These are phyloP conservation scores for Nymphalis urticae DNA, from an alignment of 2,888 invertebrate species.

Conservation along the genomic window DNA sequence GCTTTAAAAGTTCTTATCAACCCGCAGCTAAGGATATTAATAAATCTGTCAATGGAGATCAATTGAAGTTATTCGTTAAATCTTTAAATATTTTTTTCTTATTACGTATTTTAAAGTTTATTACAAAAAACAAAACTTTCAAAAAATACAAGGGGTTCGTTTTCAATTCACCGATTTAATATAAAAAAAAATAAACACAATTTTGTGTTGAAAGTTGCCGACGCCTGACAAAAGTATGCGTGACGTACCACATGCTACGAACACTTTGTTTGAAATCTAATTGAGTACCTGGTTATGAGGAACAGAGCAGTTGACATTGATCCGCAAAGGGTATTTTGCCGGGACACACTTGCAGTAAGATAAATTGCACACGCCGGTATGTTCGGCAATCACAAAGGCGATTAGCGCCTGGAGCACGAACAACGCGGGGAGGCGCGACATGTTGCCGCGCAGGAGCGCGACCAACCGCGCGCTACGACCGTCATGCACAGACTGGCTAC, in stretches of 20 bases:
- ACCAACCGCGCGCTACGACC: constrained; percentile 59
- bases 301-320: constrained; percentile 84
- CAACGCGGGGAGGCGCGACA: constrained; percentile 65
- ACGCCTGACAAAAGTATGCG: constrained; percentile 14
- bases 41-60: too few relatives aligned
- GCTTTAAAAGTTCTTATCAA: too few relatives aligned
- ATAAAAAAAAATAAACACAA: neutral
- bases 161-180: neutral
- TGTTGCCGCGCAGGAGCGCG: constrained; percentile 69
- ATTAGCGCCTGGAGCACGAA: constrained; percentile 75
- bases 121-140: too few relatives aligned
- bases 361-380: constrained; percentile 71
- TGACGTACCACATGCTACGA: constrained; percentile 31
- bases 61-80: too few relatives aligned
- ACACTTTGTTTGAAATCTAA: constrained; percentile 39
- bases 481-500: constrained; percentile 62
- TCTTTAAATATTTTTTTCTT: too few relatives aligned
- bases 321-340: constrained; percentile 81
- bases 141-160: too few relatives aligned
- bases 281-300: constrained; percentile 81
- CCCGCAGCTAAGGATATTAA: too few relatives aligned
- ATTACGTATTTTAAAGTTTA: too few relatives aligned
- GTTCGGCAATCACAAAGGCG: constrained; percentile 53
- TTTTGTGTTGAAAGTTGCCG: constrained; percentile 6
- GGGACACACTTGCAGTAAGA: constrained; percentile 83